A percentile compares a stretch with the other conserved stretches of the same genome.
Evolutionary conservation across 35 echinoderm and acorn worm genomes (phyloP).

Genomic region (Patiria miniata): DNA sequence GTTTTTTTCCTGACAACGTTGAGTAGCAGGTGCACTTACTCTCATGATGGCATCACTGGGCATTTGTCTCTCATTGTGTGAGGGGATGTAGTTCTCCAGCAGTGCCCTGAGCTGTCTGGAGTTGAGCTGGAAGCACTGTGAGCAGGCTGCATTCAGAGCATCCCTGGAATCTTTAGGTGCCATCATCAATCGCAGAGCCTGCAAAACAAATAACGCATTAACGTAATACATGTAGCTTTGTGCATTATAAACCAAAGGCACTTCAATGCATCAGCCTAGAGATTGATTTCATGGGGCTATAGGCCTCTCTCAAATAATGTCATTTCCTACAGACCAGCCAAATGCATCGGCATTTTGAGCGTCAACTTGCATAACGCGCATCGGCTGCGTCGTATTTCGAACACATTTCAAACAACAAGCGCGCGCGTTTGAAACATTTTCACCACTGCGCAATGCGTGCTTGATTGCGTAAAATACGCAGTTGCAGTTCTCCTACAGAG

Average conservation of each 20-base stretch:
- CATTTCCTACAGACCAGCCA: no score
- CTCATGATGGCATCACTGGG: constrained; percentile 65
- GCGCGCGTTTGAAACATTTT: no score
- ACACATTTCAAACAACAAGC: no score
- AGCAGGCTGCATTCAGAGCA: constrained; percentile 61
- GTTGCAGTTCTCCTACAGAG: no score
- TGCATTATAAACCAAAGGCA: background rate
- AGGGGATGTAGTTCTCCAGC: constrained; percentile 74
- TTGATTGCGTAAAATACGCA: no score
- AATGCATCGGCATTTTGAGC: no score
- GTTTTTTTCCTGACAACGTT: no score
- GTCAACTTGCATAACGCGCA: no score
- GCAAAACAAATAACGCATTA: background rate
- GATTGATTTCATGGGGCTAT: background rate
- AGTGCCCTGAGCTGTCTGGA: constrained; percentile 76
- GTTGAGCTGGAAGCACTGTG: constrained; percentile 76
- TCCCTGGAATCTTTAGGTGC: constrained; percentile 63
- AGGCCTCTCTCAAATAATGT: no score
- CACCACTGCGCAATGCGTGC: no score
- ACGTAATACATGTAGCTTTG: background rate
- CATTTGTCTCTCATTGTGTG: constrained; percentile 48
- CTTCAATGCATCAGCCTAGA: no score
- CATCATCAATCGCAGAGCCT: constrained; percentile 72
- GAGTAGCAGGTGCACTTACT: constrained; percentile 10
- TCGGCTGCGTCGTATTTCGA: no score